A percentile compares a stretch with the other conserved stretches of the same genome.
phyloP scores from a whole-genome alignment of 2,797 vertebrate genomes.

The Phalanger gymnotis region DNA sequence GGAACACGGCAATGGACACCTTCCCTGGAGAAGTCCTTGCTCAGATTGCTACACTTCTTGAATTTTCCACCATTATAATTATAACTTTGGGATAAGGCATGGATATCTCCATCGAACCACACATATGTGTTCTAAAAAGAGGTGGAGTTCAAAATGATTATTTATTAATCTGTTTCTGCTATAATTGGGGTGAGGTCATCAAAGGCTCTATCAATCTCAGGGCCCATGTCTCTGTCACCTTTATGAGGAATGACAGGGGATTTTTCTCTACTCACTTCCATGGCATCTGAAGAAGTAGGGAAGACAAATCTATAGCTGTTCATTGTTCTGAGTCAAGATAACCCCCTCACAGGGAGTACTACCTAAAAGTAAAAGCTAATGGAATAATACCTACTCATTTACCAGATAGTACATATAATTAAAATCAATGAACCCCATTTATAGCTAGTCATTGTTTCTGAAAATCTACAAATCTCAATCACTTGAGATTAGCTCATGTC shows the following conservation, averaged over 20 bases:
- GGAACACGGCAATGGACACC: not conserved
- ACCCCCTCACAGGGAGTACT: not conserved
- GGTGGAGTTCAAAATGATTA: too few relatives aligned
- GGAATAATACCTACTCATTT: not conserved
- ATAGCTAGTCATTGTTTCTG: too few relatives aligned
- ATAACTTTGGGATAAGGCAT: not conserved
- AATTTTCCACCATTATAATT: not conserved
- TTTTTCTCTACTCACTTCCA: not conserved
- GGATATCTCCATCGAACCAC: not conserved
- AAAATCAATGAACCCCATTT: not conserved
- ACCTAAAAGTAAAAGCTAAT: not conserved
- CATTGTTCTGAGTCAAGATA: not conserved
- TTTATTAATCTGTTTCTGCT: not conserved
- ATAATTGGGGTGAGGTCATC: not conserved
- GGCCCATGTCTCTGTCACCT: not conserved
- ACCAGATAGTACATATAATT: not conserved
- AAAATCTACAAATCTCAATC: too few relatives aligned
- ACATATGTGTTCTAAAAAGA: not conserved
- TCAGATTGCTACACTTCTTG: not conserved
- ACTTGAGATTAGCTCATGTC: too few relatives aligned
- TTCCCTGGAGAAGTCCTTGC: not conserved
- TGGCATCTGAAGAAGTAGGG: not conserved
- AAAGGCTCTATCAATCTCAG: not conserved
- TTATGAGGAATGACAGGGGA: not conserved
- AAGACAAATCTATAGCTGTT: not conserved